Evolutionary conservation across 2,797 vertebrate species (phyloP), one percentile per base, ranked within the genome.

Genomic region (Hybognathus amarus): DNA sequence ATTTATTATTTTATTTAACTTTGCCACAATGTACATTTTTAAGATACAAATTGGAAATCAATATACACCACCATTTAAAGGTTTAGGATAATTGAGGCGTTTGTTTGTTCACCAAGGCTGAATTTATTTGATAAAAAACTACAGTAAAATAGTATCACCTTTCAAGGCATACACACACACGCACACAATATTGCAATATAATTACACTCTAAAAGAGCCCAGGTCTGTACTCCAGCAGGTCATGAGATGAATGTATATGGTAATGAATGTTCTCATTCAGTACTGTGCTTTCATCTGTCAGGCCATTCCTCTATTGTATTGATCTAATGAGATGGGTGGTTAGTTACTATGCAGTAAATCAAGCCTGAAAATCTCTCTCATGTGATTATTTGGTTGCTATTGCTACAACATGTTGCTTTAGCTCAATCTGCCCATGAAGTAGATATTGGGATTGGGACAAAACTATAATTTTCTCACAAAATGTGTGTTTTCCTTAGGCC

Each of bases 291-390:
- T 87, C 74, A 73, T 79, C 87, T 79, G 87, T 74, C 66, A 42
- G 54, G 73, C 85, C 64, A 20, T 82, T 68, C 83, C 87, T 85
- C 59, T 83, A 89, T 93, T 93, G 90, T 93, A 71, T 54, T 4
- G 59, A 3, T 82, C 45, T 94, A 94, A 95, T 94, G 92, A 95
- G 90, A 95, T 94, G 94, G 91, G 94, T 94, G 87, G 89, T 94
- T 91, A 93, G 89, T 94, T 91, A 93, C 88, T 90, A 91, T 92
- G 87, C 92, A 87, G 87, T 36, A 40, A 84, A 59, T 50, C 56
- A 79, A 69, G 22, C 64, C 64, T 69, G 24, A 79, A 79, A 79
- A 67, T 79, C 77, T 67, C 47, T 56, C 47, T 68, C 77, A 56
- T 69, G 47, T 83, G 70, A 85, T 83, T 79, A 78, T 88, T 52